Base-by-base conservation (phyloP, 2,113 vertebrate species). In the Hydrochoerus hydrochaeris region DNA sequence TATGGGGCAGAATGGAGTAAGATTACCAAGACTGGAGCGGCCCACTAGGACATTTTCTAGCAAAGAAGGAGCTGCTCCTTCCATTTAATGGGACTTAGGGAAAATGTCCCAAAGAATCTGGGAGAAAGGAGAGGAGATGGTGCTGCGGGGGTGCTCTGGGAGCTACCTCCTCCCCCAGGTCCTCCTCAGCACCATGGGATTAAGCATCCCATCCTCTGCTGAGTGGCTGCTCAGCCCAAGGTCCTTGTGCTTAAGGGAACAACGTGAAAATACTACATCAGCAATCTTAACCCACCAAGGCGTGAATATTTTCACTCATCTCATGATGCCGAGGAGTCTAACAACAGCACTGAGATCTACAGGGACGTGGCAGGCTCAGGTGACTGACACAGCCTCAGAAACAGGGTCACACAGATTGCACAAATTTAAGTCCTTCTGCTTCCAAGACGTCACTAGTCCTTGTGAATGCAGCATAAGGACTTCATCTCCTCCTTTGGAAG, bases 121-220 rank as follows among this genome's bases (percentile, higher is more conserved):
- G 22, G n/a, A 94, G 83, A 91, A 24, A 62, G 28, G 44, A 78
- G 44, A 5, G 46, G 10, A 73, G 13, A 19, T 22, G 38, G 65
- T 52, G 41, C 60, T 22, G 20, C 54, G 54, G 20, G 16, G n/a
- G 30, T 32, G 38, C 62, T 0, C n/a, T 4, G 0, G 49, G 14
- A 17, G 3, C 20, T 0, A 0, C 44, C 41, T 16, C 13, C 7
- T 0, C 3, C 97, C 88, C 96, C 93, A 96, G 97, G 98, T 98
- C 96, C 98, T 98, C 97, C 98, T 99, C 95, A 94, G 97, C 98
- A 98, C 93, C 96, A 94, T 97, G 1, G 62, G 98, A 84, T 94
- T 98, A 80, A 94, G 96, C 93, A 97, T 97, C 94, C 62, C 80
- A 69, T n/a, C 46, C 97, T 97, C 91, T 58, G 46, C 88, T 78